Percentiles rank a stretch among this genome's conserved stretches.
phyloP scores from a whole-genome alignment of 2,888 invertebrate genomes.

The Odontomyia ornata region DNA sequence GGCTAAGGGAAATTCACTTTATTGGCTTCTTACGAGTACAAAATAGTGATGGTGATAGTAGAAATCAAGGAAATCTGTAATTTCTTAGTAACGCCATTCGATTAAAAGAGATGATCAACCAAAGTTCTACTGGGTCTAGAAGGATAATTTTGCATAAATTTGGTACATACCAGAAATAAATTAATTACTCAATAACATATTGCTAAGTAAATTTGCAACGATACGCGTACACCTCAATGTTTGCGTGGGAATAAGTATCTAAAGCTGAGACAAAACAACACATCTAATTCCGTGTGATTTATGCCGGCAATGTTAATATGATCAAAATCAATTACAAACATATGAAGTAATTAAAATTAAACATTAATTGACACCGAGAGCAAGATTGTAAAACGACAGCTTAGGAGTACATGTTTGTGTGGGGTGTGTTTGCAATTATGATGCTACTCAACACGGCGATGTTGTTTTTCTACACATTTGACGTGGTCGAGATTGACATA shows the following conservation, averaged over 20 bases:
- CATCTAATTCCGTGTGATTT: neutral
- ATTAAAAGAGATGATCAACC: too few relatives aligned
- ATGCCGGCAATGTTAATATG: constrained; percentile 15
- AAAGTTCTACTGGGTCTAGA: too few relatives aligned
- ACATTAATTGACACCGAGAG: constrained; percentile 38
- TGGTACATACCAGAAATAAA: too few relatives aligned
- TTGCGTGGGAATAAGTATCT: neutral
- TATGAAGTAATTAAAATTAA: constrained; percentile 28
- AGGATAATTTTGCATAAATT: too few relatives aligned
- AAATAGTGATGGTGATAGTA: too few relatives aligned
- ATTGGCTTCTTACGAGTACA: too few relatives aligned
- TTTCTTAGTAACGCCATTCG: too few relatives aligned
- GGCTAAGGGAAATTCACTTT: too few relatives aligned
- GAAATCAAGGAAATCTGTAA: too few relatives aligned
- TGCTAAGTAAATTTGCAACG: neutral
- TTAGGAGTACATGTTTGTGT: constrained; percentile 9
- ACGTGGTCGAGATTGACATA: too few relatives aligned
- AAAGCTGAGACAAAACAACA: neutral
- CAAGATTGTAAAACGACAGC: constrained; percentile 29
- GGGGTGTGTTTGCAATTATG: neutral
- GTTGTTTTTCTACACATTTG: neutral
- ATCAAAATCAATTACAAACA: constrained; percentile 32
- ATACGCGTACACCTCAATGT: neutral
- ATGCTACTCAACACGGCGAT: neutral
- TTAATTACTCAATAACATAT: too few relatives aligned